Conservation (phyloP, 2,797 vertebrate genomes). For the Poecile montanus region DNA sequence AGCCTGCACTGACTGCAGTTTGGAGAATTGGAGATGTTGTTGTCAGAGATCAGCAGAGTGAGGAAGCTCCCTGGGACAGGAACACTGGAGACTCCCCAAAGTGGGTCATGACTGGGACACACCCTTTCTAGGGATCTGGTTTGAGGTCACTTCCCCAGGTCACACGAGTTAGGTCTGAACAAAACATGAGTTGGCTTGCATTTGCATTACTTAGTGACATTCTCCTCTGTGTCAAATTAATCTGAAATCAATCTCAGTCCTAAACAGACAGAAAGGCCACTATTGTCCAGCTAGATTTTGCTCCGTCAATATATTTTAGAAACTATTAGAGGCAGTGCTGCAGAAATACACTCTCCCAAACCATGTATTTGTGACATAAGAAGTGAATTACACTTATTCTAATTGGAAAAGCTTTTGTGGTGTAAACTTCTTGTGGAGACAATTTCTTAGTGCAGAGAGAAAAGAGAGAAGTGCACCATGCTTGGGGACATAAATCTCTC, state of each 20-base stretch:
- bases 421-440: not conserved
- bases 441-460: not conserved
- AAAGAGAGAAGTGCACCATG: not conserved
- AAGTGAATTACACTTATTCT: not conserved
- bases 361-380: not conserved
- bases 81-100: too few relatives aligned
- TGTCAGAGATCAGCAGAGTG: not conserved
- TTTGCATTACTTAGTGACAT: not conserved
- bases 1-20: not conserved
- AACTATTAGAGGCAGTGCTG: not conserved
- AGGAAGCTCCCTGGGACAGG: not conserved
- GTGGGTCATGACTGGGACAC: too few relatives aligned
- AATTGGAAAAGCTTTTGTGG: not conserved
- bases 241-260: not conserved
- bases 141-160: not conserved
- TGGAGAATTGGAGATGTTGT: accelerated
- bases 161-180: not conserved
- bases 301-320: not conserved
- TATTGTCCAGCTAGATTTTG: not conserved
- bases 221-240: not conserved
- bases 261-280: not conserved
- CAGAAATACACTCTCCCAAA: not conserved
- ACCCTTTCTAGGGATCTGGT: not conserved
- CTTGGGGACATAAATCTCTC: not conserved
- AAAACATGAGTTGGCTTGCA: not conserved